These are phyloP conservation scores for Ceuthmochares aereus DNA, from an alignment of 2,113 vertebrate genomes.

Conservation along the genomic window DNA sequence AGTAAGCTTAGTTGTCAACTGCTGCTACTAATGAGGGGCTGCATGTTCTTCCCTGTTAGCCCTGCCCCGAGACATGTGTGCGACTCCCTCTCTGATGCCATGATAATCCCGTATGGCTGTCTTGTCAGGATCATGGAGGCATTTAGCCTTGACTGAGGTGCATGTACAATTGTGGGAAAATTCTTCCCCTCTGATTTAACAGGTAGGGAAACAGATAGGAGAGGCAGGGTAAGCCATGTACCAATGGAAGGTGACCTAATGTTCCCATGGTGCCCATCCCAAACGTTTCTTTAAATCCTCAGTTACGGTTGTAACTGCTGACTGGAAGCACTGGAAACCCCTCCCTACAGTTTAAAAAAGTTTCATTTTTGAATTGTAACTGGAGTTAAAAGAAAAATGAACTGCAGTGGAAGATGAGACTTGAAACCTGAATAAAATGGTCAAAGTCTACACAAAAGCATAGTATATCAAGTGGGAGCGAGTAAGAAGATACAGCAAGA, in stretches of 20 bases:
- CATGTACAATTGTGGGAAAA: neutral
- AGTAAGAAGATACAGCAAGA: neutral
- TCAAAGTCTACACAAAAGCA: neutral
- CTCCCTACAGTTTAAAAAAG: neutral
- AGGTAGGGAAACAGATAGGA: neutral
- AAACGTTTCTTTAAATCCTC: neutral
- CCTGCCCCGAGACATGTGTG: neutral
- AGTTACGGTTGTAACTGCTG: neutral
- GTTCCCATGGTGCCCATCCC: neutral
- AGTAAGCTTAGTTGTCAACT: neutral
- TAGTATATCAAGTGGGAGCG: neutral
- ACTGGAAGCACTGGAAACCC: neutral
- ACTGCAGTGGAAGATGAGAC: neutral
- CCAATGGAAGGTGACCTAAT: neutral
- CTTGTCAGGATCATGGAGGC: neutral
- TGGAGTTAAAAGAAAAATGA: neutral
- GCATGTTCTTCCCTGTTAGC: neutral
- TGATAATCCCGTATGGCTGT: neutral
- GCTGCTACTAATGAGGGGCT: neutral
- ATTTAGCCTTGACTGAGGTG: neutral
- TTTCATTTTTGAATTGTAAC: neutral
- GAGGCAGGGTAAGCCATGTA: neutral
- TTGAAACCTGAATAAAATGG: neutral
- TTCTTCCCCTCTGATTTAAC: neutral
- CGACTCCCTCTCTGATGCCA: neutral